Percentiles rank a stretch among this genome's conserved stretches.
Conservation (phyloP, 2,113 vertebrate genomes). For the Brachypodius melanocephalos region DNA sequence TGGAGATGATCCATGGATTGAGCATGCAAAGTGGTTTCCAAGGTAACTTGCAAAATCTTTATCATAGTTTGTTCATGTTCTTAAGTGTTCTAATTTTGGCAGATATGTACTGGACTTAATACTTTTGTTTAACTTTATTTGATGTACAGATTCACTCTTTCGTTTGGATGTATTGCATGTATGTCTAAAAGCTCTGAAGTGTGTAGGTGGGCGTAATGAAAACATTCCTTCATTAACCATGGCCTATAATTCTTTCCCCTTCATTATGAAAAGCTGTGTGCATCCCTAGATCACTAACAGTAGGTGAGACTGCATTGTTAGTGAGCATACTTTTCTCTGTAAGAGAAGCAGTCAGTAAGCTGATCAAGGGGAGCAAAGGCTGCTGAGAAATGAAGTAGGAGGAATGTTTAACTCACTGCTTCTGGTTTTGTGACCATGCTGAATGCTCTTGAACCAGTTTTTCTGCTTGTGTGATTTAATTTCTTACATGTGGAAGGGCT, state of each 20-base stretch:
- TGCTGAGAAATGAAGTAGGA: neutral
- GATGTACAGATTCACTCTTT: neutral
- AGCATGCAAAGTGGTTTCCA: constrained; percentile 98
- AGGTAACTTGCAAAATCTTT: constrained; percentile 74
- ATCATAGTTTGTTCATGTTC: neutral
- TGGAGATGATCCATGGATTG: constrained; percentile 96
- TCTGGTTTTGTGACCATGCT: neutral
- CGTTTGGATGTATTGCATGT: neutral
- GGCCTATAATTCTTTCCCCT: neutral
- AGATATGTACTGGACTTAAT: neutral
- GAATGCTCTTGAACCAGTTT: neutral
- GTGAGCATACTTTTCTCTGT: neutral
- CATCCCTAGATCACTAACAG: neutral
- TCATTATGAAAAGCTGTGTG: neutral
- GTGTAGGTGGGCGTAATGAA: neutral
- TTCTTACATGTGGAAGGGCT: neutral
- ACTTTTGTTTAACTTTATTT: neutral
- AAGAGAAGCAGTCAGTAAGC: neutral
- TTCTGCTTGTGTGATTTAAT: neutral
- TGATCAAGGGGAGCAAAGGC: neutral
- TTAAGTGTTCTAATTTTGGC: neutral
- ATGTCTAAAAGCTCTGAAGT: neutral
- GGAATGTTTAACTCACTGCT: neutral
- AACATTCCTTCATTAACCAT: neutral
- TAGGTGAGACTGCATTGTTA: neutral